Base-by-base conservation (phyloP, 2,113 vertebrate species). In the Hippoglossus stenolepis region DNA sequence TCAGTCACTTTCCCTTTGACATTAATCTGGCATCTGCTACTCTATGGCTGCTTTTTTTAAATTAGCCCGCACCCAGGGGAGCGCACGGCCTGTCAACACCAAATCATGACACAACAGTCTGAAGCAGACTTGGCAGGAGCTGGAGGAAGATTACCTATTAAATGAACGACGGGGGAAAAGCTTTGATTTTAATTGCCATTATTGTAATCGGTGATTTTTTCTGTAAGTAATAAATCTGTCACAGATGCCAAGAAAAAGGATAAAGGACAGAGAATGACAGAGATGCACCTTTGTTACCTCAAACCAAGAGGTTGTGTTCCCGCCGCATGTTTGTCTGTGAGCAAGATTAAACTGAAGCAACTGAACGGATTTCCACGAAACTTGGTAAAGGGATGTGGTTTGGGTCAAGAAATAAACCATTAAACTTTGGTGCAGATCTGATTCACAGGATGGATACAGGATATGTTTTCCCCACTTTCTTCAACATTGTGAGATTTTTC, bases 21-120 rank as follows among this genome's bases (percentile, higher is more conserved):
- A 84, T 73, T 91, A 90, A 89, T 91, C 84, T 90, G 91, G 86
- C 88, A 87, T 87, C 80, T 90, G 87, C 75, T 83, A 66, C 87
- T 82, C 78, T 72, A 77, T 75, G 75, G 72, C 77, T 87, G 70
- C 68, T 89, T 90, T 31, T 31, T 90, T 85, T 76, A 85, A 92
- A 90, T 92, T 83, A 89, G 83, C 84, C 65, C 40, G 72, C 71
- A 86, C 85, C 85, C 76, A 83, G 63, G 83, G 87, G 75, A 80
- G 68, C 72, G 31, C 67, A 15, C 57, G 51, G 78, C 82, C 83
- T 88, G 85, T 90, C 87, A 84, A 80, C 75, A 85, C 74, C 80
- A 77, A 75, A 89, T 84, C 73, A 63, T 85, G 75, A 85, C 80
- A 86, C 75, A 78, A 75, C 31, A 51, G 15, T 68, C 31, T 74